Conservation (phyloP, 2,888 invertebrate species). For the Oasisia sp. region DNA sequence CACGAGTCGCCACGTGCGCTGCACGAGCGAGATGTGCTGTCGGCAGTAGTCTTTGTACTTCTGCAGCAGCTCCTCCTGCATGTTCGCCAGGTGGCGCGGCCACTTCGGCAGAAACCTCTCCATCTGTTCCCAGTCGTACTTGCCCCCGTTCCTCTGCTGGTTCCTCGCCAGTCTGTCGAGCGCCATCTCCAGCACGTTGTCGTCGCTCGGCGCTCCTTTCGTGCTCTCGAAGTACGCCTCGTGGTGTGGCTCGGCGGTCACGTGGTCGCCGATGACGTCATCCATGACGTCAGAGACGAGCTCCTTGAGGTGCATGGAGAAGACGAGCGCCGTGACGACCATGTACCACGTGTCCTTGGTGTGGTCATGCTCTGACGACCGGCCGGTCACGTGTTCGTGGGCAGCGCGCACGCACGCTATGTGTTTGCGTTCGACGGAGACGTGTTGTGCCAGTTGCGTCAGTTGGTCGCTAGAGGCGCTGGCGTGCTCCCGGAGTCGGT, state of each 20-base stretch:
- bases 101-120: conserved; percentile 20
- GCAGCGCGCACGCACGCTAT: background rate
- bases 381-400: background rate
- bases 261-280: conserved; percentile 18
- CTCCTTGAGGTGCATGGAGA: background rate
- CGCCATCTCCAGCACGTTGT: conserved; percentile 26
- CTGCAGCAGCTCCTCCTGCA: background rate
- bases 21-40: background rate
- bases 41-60: background rate
- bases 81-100: conserved; percentile 20
- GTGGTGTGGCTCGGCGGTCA: conserved; percentile 19
- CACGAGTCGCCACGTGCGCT: background rate
- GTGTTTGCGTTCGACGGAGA: background rate
- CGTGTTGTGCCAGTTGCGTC: background rate
- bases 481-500: background rate
- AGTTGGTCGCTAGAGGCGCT: conserved; percentile 9
- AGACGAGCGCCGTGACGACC: conserved; percentile 21
- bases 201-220: background rate
- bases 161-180: conserved; percentile 18
- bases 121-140: conserved; percentile 18
- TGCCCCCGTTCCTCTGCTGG: conserved; percentile 7
- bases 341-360: conserved; percentile 24
- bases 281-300: conserved; percentile 7
- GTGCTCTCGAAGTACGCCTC: background rate
- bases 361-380: conserved; percentile 14